These are phyloP conservation scores for Rhinatrema bivittatum DNA, from an alignment of 2,797 vertebrate genomes.

Conservation along the genomic window DNA sequence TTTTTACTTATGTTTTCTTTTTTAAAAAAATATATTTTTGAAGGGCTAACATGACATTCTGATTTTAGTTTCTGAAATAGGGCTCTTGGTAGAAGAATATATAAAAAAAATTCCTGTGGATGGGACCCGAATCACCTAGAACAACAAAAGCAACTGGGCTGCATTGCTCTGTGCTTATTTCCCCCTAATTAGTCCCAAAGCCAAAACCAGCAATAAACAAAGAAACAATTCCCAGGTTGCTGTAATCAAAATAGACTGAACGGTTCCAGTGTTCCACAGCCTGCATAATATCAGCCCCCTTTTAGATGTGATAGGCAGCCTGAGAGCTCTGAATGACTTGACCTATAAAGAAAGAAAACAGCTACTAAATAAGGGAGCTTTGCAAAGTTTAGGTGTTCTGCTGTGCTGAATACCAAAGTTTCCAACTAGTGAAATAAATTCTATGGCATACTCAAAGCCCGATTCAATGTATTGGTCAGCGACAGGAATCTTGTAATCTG, in stretches of 20 bases:
- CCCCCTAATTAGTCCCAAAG: background rate
- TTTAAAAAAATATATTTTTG: no score
- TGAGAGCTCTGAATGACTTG: conserved; percentile 7
- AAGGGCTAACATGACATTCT: no score
- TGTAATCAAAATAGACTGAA: background rate
- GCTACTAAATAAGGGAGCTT: conserved; percentile 13
- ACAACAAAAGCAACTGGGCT: conserved; percentile 14
- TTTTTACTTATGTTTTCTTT: no score
- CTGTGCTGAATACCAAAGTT: conserved; percentile 10
- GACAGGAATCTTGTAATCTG: no score
- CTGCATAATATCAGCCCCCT: conserved; percentile 13
- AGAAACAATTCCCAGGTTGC: conserved; percentile 11
- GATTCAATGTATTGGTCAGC: conserved; percentile 1
- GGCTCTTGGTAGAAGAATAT: no score
- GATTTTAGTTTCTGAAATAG: no score
- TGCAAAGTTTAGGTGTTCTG: conserved; percentile 10
- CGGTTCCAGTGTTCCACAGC: background rate
- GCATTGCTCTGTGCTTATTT: no score
- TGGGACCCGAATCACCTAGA: conserved; percentile 30
- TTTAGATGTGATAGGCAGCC: conserved; percentile 8
- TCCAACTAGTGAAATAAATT: conserved; percentile 15
- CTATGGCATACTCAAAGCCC: conserved; percentile 14
- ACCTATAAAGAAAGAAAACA: conserved; percentile 8
- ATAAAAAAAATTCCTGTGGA: no score
- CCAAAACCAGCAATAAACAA: conserved; percentile 22